Percentiles rank a stretch among this genome's conserved stretches.
Conservation (phyloP, 1,140 invertebrate genomes). For the Radopholus similis region DNA sequence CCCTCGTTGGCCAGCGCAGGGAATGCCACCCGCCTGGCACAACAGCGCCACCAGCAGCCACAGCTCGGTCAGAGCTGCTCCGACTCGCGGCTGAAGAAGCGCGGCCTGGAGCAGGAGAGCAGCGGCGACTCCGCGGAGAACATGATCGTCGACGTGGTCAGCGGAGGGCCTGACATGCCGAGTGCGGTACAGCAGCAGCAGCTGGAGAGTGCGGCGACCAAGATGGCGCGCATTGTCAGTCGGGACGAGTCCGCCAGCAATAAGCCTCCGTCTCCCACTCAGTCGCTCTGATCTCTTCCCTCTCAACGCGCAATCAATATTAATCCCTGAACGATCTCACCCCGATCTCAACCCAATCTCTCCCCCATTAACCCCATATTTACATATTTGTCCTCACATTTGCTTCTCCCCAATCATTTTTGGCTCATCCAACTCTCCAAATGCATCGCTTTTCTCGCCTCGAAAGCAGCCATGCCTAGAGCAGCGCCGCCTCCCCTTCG, state of each 20-base stretch:
- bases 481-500: neutral
- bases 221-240: conserved; percentile 24
- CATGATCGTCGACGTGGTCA: neutral
- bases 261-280: neutral
- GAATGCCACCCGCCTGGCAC: neutral
- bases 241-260: neutral
- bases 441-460: neutral
- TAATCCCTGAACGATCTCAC: too few species aligned
- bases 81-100: conserved; percentile 33
- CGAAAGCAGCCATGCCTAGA: neutral
- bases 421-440: neutral
- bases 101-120: conserved; percentile 28
- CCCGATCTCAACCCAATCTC: neutral
- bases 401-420: neutral
- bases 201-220: neutral
- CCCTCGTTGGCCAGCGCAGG: neutral
- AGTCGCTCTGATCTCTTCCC: neutral
- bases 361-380: neutral
- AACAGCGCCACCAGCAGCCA: conserved; percentile 2
- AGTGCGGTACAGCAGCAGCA: neutral
- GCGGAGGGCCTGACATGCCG: neutral
- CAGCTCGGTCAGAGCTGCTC: neutral
- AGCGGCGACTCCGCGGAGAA: conserved; percentile 15
- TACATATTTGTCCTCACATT: neutral
- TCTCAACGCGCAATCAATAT: too few species aligned